Percentiles rank a stretch among this genome's conserved stretches.
Evolutionary conservation across 2,797 vertebrate genomes (phyloP).

Genomic region (Spea hammondii): DNA sequence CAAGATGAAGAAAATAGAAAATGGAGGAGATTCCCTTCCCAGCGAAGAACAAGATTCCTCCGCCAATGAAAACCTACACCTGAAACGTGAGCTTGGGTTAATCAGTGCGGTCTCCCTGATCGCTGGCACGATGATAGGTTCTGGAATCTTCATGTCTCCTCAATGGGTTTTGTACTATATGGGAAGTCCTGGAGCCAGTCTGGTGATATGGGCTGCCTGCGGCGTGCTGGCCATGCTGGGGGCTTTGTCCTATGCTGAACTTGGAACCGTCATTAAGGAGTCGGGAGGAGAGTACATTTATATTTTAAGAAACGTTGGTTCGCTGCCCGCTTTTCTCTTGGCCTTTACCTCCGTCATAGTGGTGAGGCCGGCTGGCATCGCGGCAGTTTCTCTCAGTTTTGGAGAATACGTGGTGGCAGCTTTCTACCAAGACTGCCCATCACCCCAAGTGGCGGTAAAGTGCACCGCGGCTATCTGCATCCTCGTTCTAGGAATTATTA

Average conservation of each 20-base stretch:
- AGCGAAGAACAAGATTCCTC: constrained; percentile 41
- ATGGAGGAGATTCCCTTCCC: background rate
- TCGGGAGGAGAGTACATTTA: constrained; percentile 88
- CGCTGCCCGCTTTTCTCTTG: constrained; percentile 77
- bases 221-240: constrained; percentile 74
- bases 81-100: constrained; percentile 79
- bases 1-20: constrained; percentile 52
- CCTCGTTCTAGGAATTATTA: constrained; percentile 70
- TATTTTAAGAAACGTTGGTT: constrained; percentile 77
- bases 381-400: constrained; percentile 77
- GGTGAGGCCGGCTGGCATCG: constrained; percentile 74
- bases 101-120: constrained; percentile 78
- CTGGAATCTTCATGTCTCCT: constrained; percentile 88
- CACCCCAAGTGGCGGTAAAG: constrained; percentile 66
- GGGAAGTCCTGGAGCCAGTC: constrained; percentile 80
- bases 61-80: constrained; percentile 60
- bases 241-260: constrained; percentile 81
- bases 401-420: constrained; percentile 73
- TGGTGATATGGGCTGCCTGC: constrained; percentile 78
- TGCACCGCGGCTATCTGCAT: constrained; percentile 74
- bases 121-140: constrained; percentile 82
- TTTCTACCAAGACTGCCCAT: constrained; percentile 76
- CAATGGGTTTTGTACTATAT: constrained; percentile 74
- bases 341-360: constrained; percentile 78
- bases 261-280: constrained; percentile 81